These are phyloP conservation scores for Phasianus colchicus DNA, from an alignment of 2,113 vertebrate species.

Conservation along the genomic window DNA sequence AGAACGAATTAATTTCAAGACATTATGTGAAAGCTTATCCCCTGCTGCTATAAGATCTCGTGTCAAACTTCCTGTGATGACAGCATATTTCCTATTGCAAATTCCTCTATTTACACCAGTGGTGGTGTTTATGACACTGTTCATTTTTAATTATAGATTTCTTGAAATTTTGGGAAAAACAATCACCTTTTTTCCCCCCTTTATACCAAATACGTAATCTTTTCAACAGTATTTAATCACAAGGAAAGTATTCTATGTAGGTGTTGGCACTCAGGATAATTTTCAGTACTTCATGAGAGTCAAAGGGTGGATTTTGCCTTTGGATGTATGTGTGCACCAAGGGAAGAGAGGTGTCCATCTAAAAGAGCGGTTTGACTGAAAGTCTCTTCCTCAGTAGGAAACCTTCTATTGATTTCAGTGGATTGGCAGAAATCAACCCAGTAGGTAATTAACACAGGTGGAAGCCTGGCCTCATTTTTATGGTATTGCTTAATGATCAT, in stretches of 20 bases:
- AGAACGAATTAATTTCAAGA: neutral
- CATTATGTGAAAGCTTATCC: neutral
- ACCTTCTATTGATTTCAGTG: neutral
- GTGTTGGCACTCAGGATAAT: neutral
- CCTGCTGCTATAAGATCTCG: neutral
- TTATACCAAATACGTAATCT: neutral
- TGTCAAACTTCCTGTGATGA: neutral
- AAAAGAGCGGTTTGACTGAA: neutral
- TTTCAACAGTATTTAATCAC: neutral
- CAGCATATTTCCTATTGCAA: neutral
- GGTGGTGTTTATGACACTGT: neutral
- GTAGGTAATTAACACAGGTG: neutral
- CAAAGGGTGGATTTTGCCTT: neutral
- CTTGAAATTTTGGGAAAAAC: neutral
- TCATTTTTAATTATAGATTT: neutral
- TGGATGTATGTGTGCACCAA: neutral
- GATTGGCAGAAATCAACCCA: neutral
- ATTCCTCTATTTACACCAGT: neutral
- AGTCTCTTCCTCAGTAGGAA: neutral
- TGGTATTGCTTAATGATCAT: neutral
- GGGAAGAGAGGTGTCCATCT: neutral
- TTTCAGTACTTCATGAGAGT: neutral
- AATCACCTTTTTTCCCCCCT: neutral
- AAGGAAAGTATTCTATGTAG: neutral
- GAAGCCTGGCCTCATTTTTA: neutral